A percentile compares a stretch with the other conserved stretches of the same genome.
Evolutionary conservation across 2,113 vertebrate species (phyloP).

Genomic region (Cyprinodon brontotheroides): DNA sequence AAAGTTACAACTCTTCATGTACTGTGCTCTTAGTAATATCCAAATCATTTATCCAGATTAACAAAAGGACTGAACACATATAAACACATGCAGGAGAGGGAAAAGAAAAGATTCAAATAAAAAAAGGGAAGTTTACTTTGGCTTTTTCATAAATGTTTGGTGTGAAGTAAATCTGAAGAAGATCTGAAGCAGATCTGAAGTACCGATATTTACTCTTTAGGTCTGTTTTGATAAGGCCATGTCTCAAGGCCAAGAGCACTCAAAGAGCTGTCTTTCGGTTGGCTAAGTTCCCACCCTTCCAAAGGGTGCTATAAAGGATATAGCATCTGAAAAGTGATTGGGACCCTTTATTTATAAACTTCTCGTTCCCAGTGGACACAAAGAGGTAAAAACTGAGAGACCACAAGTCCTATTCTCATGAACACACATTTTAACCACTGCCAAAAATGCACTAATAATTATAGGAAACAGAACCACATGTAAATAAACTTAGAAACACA

Average conservation of each 20-base stretch:
- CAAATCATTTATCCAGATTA: too few species aligned
- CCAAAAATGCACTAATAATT: slow-evolving; percentile 67
- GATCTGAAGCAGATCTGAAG: slow-evolving; percentile 1
- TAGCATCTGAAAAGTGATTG: slow-evolving; percentile 19
- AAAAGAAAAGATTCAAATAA: neutral
- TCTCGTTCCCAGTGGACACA: slow-evolving; percentile 20
- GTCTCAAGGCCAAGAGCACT: slow-evolving; percentile 61
- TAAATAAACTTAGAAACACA: slow-evolving; percentile 39
- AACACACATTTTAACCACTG: slow-evolving; percentile 15
- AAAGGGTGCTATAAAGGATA: slow-evolving; percentile 29
- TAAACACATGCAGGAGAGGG: neutral
- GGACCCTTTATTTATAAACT: slow-evolving; percentile 28
- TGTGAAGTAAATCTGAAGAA: neutral
- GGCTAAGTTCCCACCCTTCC: slow-evolving; percentile 49
- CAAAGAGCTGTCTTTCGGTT: slow-evolving; percentile 69
- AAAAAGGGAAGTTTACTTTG: neutral
- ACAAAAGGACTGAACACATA: too few species aligned
- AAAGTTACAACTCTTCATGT: too few species aligned
- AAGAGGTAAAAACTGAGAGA: slow-evolving; percentile 49
- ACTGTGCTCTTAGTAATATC: too few species aligned
- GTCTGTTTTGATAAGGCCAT: slow-evolving; percentile 56
- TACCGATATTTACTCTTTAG: slow-evolving; percentile 8
- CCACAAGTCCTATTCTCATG: slow-evolving; percentile 33
- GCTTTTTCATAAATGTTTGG: neutral
- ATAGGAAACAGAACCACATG: slow-evolving; percentile 29